Evolutionary conservation across 1,140 invertebrate genomes (phyloP), one percentile per base, ranked within the genome.

Genomic region (Orussus abietinus): DNA sequence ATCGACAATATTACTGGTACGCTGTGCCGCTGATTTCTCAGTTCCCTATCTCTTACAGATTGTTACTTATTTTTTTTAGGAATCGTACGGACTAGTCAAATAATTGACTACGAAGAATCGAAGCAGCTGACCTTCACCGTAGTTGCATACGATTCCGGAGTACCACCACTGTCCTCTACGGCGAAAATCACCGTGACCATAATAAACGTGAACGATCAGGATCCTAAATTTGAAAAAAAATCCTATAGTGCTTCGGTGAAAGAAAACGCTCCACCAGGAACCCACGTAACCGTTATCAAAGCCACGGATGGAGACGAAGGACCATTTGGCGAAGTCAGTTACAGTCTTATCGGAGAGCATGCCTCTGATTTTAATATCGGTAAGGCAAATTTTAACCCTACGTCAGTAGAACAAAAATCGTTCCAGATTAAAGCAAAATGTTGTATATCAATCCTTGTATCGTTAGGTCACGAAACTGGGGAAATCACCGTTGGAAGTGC

Each of bases 141-240:
- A 0, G 74, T 86, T 1, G 91, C 88, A 1, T 85, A 81, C 50
- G 92, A 95, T 69, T 83, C 83, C 1, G 91, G 91, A 7, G 78
- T 90, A 0, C 92, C 92, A 2, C 83, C 86, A 52, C 71, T 86
- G 29, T 84, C 83, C 5, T 79, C 88, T 0, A 77, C 81, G 1
- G 87, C 89, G 0, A 75, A 79, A 10, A 80, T 96, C 3, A 78
- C 74, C 5, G 84, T 94, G 0, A 80, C 83, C 25, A 79, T 96
- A 9, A 76, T 84, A 13, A 94, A 94, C 59, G 78, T 91, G 1
- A 96, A 96, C 55, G 91, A 95, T 58, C 87, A 90, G 54, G 80
- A 83, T 63, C 92, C 92, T 0, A 74, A 80, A 25, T 96, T 94
- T 58, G 74, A 77, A 10, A 65, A 77, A 35, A 69, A 80, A 59